These are phyloP conservation scores for Syndactyla subalaris DNA, from an alignment of 2,797 vertebrate species.

Conservation along the genomic window DNA sequence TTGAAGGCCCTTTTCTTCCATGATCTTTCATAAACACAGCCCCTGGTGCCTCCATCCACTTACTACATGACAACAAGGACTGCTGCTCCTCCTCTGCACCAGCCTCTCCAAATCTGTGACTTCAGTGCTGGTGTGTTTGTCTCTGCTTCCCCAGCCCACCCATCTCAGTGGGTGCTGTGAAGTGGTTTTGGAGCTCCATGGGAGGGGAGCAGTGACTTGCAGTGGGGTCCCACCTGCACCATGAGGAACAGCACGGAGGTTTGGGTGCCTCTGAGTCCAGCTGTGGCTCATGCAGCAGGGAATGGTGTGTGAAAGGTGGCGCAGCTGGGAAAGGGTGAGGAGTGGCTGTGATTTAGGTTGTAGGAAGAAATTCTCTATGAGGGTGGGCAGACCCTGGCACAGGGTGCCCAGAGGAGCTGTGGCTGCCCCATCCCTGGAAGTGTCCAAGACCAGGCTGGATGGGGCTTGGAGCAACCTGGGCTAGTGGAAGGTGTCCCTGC, in stretches of 20 bases:
- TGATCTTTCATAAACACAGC: conserved; percentile 7
- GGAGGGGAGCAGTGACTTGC: fast-evolving
- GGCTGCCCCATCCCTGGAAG: background rate
- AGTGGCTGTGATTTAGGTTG: background rate
- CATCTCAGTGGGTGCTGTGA: background rate
- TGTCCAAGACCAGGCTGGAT: background rate
- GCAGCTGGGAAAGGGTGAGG: background rate
- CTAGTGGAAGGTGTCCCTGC: background rate
- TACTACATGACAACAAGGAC: background rate
- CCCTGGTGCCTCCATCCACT: background rate
- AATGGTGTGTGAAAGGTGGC: background rate
- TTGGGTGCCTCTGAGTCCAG: background rate
- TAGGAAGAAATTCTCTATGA: background rate
- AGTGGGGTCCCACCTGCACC: background rate
- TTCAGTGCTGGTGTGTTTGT: background rate
- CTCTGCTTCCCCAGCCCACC: background rate
- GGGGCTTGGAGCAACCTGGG: background rate
- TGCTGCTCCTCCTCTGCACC: background rate
- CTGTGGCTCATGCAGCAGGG: background rate
- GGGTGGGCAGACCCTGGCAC: background rate
- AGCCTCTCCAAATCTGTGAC: background rate
- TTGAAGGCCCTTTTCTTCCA: background rate
- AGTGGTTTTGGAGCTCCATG: fast-evolving
- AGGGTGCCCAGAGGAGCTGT: background rate
- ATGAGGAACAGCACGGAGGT: fast-evolving